Evolutionary conservation across 2,113 vertebrate species (phyloP), one percentile per base, ranked within the genome.

Genomic region (Burhinus oedicnemus): DNA sequence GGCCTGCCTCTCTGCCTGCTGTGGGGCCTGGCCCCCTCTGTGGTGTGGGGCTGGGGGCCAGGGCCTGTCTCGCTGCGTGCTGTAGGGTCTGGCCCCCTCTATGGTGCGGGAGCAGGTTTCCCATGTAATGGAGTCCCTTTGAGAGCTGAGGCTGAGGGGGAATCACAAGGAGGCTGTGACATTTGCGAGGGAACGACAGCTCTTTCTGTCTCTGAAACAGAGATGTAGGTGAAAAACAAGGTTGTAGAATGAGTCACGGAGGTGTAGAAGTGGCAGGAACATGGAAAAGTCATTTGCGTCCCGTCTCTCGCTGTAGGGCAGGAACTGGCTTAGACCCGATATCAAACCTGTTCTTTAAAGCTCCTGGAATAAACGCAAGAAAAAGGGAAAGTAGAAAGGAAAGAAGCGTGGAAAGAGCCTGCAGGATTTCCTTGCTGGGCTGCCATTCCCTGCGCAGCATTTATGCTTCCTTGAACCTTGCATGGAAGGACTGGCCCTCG

Each of bases 171-270:
- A 12, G 27, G 8, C 51, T 12, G 66, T 69, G 85, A 29, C 12
- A 9, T 42, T 86, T 27, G 44, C 0, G 1, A 47, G 36, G 78
- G 71, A 71, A 1, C 42, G 0, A 1, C 32, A 34, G 72, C 66
- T 65, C 26, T 2, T 5, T 12, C 27, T 12, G 42, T 11, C 54
- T 40, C 34, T 15, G 58, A 16, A 61, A 5, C 15, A 13, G 44
- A 40, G 47, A 4, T 34, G 45, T 22, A 26, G 60, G 70, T 69
- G 64, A 65, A 38, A 38, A 69, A 15, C 60, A 47, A 17, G 45
- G 64, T 14, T 40, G 78, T 32, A 3, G 69, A 34, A 36, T 70
- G 88, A 95, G 82, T 87, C 93, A 54, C 1, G 2, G 88, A 34
- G 29, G 38, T 42, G 81, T 38, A 15, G 49, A 60, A 74, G 54